Conservation (phyloP, 2,113 vertebrate species). For the Felis chaus region DNA sequence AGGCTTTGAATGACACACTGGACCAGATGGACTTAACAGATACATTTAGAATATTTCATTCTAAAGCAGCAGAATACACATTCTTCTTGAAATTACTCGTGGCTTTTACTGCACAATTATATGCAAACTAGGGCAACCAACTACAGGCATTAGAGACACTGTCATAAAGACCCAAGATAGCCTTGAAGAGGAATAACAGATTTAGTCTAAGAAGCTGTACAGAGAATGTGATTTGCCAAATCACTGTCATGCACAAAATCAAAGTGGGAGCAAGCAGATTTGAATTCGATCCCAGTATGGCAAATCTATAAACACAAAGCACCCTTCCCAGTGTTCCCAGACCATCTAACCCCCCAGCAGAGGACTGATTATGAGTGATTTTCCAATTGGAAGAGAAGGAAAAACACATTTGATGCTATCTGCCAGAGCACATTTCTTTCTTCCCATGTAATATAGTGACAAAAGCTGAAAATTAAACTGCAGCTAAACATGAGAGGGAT, state of each 20-base stretch:
- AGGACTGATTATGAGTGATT: background rate
- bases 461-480: conserved; percentile 53
- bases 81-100: background rate
- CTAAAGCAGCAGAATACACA: too few relatives aligned
- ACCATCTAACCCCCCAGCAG: background rate
- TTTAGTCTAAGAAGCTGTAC: background rate
- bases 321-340: background rate
- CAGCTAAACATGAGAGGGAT: conserved; percentile 14
- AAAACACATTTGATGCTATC: background rate
- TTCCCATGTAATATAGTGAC: background rate
- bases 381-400: background rate
- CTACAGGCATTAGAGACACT: background rate
- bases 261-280: background rate
- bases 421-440: background rate
- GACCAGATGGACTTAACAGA: too few relatives aligned
- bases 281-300: background rate
- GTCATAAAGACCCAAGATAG: background rate
- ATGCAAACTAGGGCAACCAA: background rate
- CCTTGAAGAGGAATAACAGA: background rate
- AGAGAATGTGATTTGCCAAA: background rate
- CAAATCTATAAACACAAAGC: background rate
- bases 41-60: too few relatives aligned
- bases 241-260: background rate
- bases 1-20: too few relatives aligned
- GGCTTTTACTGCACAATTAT: background rate